These are phyloP conservation scores for Trichechus manatus DNA, from an alignment of 2,113 vertebrate genomes.

Conservation along the genomic window DNA sequence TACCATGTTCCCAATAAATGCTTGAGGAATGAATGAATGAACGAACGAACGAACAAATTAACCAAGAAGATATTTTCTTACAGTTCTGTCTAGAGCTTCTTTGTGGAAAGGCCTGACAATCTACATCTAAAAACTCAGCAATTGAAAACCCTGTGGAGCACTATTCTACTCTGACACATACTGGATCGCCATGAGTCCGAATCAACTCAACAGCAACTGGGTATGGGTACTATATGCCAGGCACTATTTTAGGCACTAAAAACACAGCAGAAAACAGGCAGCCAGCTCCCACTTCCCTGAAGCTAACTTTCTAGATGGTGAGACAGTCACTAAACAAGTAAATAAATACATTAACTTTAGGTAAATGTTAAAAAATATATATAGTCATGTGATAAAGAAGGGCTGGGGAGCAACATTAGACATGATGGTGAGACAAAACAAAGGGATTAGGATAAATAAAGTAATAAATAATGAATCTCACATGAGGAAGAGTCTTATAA, in stretches of 20 bases:
- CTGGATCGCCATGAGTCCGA: background rate
- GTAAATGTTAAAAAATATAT: background rate
- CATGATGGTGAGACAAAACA: conserved; percentile 11
- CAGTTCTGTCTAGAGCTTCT: background rate
- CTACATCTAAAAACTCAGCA: background rate
- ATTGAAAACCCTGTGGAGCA: background rate
- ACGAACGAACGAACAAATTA: background rate
- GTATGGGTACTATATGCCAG: background rate
- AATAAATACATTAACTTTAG: background rate
- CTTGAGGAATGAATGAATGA: background rate
- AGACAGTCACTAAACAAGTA: background rate
- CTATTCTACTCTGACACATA: background rate
- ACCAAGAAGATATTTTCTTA: background rate
- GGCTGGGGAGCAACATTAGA: background rate
- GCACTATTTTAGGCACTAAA: background rate
- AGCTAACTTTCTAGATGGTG: background rate
- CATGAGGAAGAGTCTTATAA: background rate
- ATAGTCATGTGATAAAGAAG: background rate
- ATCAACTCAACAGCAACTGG: background rate
- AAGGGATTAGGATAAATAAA: background rate
- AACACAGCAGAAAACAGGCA: background rate
- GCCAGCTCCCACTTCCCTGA: background rate
- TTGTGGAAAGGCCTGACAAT: background rate
- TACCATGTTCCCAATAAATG: background rate
- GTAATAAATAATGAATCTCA: background rate